Conservation (phyloP, 1,140 invertebrate genomes). For the Aphidius ervi region DNA sequence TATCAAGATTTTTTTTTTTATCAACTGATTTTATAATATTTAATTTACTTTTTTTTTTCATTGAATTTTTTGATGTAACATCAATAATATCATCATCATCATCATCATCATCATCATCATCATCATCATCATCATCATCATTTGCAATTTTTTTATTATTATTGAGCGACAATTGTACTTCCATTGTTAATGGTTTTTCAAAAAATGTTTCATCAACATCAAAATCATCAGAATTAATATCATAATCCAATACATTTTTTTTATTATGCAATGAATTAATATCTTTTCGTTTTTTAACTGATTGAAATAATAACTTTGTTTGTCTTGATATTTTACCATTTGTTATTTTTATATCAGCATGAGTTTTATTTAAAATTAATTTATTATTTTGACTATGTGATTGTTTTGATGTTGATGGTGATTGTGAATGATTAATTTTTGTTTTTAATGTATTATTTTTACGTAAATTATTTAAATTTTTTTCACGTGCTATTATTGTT, state of each 20-base stretch:
- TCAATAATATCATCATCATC: no score
- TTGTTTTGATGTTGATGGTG: no score
- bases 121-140: no score
- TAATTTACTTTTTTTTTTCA: not conserved
- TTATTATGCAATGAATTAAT: not conserved
- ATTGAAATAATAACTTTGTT: not conserved
- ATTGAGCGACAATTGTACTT: not conserved
- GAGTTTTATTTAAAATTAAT: no score
- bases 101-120: no score
- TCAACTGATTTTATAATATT: not conserved
- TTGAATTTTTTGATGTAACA: not conserved
- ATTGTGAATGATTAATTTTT: no score
- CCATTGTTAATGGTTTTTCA: conserved; percentile 12
- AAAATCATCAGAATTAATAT: conserved; percentile 10
- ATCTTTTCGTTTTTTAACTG: not conserved
- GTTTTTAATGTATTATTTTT: not conserved
- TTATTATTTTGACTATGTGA: no score
- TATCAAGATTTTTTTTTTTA: not conserved
- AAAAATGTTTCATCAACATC: conserved; percentile 17
- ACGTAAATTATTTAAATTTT: not conserved
- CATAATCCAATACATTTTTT: not conserved
- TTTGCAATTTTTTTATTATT: not conserved
- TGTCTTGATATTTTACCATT: conserved; percentile 2
- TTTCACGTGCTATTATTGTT: not conserved
- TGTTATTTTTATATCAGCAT: not conserved